Base-by-base conservation (phyloP, 2,888 invertebrate species). In the Ectemnius continuus region DNA sequence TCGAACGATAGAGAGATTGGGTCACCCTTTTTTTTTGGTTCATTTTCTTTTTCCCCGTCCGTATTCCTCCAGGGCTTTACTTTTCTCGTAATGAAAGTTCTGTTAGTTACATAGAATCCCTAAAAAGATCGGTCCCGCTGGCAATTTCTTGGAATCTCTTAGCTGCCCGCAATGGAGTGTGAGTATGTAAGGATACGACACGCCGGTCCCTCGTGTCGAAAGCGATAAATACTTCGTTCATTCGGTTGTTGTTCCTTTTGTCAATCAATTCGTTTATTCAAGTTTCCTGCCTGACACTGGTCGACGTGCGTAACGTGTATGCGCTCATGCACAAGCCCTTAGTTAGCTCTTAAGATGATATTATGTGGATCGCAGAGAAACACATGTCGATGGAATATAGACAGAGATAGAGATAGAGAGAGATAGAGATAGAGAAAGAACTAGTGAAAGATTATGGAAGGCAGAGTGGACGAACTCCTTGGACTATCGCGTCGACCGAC, bases 401-500 rank as follows among this genome's bases (percentile, higher is more conserved):
- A 47, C n/a, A 47, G 47, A 47, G 14, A n/a, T n/a, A 47, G 47
- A 47, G 47, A 47, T 47, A 11, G 11, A n/a, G 47, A 52, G 52
- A 52, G 16, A 52, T 1, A 52, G 52, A 52, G 52, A 52, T 3
- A 14, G 52, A 52, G 52, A 52, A 75, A 76, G 74, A 78, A 74
- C 58, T 70, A 83, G 82, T 81, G 81, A 86, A 82, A 79, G 83
- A 75, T 79, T 80, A 83, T 82, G 84, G 85, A 88, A 88, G 88
- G 88, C 88, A 87, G 80, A 88, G 84, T 88, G 88, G 83, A 87
- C 82, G 85, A 87, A 85, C 80, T 80, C 80, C 36, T 83, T 73
- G 76, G 66, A 83, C 77, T 84, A 83, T 76, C 81, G 78, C 78
- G 58, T 67, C 60, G 75, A 73, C 74, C 65, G 73, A 62, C 70